Evolutionary conservation across 2,113 vertebrate genomes (phyloP).

Genomic region (Pomatorhinus ruficollis): DNA sequence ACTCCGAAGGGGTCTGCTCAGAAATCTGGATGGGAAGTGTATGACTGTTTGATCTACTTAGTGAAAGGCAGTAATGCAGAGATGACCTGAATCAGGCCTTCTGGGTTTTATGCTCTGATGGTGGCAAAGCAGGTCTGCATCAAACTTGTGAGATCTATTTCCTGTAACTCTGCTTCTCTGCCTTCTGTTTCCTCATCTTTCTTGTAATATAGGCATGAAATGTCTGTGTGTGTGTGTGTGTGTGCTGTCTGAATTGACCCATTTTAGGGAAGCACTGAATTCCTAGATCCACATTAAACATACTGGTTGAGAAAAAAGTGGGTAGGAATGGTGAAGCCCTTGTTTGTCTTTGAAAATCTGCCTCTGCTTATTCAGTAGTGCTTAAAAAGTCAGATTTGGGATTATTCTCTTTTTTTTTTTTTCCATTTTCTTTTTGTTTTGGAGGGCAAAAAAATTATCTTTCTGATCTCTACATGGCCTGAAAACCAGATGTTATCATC

Average conservation of each 20-base stretch:
- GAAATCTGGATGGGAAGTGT: not conserved
- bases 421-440: not conserved
- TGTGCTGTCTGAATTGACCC: not conserved
- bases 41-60: not conserved
- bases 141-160: not conserved
- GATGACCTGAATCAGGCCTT: not conserved
- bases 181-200: not conserved
- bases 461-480: not conserved
- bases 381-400: not conserved
- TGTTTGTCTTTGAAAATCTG: not conserved
- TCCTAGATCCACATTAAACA: not conserved
- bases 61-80: not conserved
- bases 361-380: not conserved
- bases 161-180: not conserved
- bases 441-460: not conserved
- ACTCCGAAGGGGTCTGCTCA: not conserved
- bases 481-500: constrained; percentile 64
- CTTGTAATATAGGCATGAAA: not conserved
- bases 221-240: not conserved
- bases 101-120: not conserved
- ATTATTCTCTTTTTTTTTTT: not conserved
- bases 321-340: not conserved
- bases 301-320: not conserved
- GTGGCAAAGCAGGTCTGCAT: not conserved
- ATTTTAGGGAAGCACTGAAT: not conserved